Evolutionary conservation across 2,888 invertebrate species (phyloP).

Genomic region (Aelia acuminata): DNA sequence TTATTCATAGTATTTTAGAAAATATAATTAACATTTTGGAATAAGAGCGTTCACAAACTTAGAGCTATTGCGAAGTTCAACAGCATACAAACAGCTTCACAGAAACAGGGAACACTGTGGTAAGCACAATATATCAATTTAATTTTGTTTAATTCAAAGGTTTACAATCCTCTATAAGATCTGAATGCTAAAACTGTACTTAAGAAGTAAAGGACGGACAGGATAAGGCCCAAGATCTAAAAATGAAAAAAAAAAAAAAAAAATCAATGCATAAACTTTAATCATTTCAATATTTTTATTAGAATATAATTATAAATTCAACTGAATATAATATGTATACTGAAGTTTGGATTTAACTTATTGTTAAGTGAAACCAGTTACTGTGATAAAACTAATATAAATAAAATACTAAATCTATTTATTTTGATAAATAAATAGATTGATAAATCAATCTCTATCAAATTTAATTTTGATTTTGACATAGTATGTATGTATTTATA

Average conservation of each 20-base stretch:
- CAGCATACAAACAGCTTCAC: constrained; percentile 11
- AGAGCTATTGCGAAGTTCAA: background rate
- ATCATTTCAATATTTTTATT: background rate
- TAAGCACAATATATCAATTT: background rate
- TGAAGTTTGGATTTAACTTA: too few species aligned
- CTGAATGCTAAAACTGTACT: constrained; percentile 85
- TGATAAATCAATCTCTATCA: too few species aligned
- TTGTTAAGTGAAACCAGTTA: too few species aligned
- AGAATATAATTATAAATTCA: background rate
- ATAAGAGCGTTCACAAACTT: background rate
- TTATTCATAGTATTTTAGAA: background rate
- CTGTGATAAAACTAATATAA: too few species aligned
- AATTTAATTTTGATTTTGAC: too few species aligned
- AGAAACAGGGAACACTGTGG: background rate
- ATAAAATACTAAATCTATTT: too few species aligned
- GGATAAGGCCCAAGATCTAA: constrained; percentile 83
- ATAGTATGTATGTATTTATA: too few species aligned
- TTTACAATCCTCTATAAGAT: constrained; percentile 81
- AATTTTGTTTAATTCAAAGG: background rate
- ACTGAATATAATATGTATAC: background rate
- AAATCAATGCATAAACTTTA: constrained; percentile 61
- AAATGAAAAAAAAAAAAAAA: constrained; percentile 69
- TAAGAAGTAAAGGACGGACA: constrained; percentile 80
- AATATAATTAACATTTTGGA: background rate
- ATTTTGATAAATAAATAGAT: too few species aligned